Percentiles rank a stretch among this genome's conserved stretches.
Evolutionary conservation across 2,113 vertebrate genomes (phyloP).

Genomic region (Rhinolophus ferrumequinum): DNA sequence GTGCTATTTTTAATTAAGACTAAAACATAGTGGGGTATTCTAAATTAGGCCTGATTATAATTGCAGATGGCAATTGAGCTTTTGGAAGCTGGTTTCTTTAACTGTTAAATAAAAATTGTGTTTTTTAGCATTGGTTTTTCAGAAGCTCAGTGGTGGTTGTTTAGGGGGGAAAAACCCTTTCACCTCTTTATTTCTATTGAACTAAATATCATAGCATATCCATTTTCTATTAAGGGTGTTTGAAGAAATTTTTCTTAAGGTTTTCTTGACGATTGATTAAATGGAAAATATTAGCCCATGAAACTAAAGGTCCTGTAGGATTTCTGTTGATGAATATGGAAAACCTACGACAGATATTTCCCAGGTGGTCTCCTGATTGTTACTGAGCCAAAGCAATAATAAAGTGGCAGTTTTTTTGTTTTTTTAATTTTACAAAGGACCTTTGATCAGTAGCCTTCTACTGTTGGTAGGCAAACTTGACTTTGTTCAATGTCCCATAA

Average conservation of each 20-base stretch:
- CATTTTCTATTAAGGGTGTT: neutral
- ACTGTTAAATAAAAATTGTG: conserved; percentile 81
- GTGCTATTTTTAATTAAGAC: conserved; percentile 88
- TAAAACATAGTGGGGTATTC: conserved; percentile 84
- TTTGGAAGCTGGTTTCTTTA: conserved; percentile 84
- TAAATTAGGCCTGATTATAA: conserved; percentile 88
- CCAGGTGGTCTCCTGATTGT: neutral
- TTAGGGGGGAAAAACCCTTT: neutral
- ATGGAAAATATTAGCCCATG: neutral
- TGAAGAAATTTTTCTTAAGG: conserved; percentile 39
- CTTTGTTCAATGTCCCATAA: neutral
- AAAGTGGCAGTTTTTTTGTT: neutral
- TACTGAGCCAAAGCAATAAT: neutral
- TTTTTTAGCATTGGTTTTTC: conserved; percentile 59
- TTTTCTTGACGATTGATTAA: neutral
- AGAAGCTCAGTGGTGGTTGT: conserved; percentile 36
- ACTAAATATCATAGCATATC: neutral
- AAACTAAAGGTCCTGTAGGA: neutral
- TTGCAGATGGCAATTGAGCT: conserved; percentile 86
- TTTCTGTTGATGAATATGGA: conserved; percentile 14
- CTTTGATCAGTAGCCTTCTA: neutral
- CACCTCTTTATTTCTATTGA: conserved; percentile 17
- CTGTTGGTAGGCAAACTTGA: neutral
- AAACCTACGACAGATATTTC: neutral
- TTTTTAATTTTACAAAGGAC: neutral